Evolutionary conservation across 2,888 invertebrate genomes (phyloP), one percentile per base, ranked within the genome.

Genomic region (Watsonalla cultraria): DNA sequence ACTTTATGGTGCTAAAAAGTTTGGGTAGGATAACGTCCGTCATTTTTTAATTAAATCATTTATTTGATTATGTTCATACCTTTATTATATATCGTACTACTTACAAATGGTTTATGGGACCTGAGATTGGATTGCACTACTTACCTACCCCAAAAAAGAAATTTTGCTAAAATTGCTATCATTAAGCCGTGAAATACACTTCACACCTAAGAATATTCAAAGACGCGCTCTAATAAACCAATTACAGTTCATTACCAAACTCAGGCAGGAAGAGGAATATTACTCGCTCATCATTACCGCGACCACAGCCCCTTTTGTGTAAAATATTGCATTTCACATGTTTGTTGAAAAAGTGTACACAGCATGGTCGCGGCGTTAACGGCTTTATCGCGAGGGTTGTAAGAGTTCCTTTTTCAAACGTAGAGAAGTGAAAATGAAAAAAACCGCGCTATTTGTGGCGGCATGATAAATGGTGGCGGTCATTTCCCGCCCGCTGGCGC

Each of bases 201-300:
- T 86, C 80, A 86, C 88, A 82, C 88, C 72, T 67, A 72, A 73
- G 66, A 74, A 77, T 70, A 63, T 72, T 76, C 65, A 65, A 60
- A 70, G 68, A 72, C 72, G 66, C 75, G 70, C 76, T 77, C 79
- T 84, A 86, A 88, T 87, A 86, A 87, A 88, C 84, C 84, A 82
- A 90, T 90, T 89, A 82, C 73, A 74, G 78, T 79, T 84, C 86
- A 88, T 89, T 88, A 87, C 82, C 84, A 84, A 89, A 89, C 84
- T 79, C 81, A 73, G 66, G 66, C 83, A 87, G 90, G 90, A 90
- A 89, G 78, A 74, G 62, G 69, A 71, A 74, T 76, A 89, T 90
- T 90, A 89, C 76, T 74, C 86, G 86, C 77, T 82, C 85, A 83
- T 87, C 88, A 89, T 86, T 86, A 84, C 74, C 54, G 62, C 66